Percentiles rank a stretch among this genome's conserved stretches.
Evolutionary conservation across 2,888 invertebrate genomes (phyloP).

Genomic region (Calliopum simillimum): DNA sequence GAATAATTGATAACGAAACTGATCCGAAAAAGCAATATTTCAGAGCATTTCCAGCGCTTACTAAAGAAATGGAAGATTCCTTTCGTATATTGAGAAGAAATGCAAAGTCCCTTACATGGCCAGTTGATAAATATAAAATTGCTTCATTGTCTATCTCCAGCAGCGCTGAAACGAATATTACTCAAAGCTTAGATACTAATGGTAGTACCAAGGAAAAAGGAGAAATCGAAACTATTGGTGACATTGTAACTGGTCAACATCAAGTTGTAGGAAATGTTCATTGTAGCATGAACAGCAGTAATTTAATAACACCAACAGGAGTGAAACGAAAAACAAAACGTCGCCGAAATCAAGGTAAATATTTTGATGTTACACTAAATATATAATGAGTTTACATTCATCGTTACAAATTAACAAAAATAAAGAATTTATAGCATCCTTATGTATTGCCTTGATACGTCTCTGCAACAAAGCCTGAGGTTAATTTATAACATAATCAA

Average conservation of each 20-base stretch:
- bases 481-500: no score
- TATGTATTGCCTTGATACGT: no score
- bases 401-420: neutral
- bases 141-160: constrained; percentile 52
- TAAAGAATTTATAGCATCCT: neutral
- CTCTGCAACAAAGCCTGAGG: no score
- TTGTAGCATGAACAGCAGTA: constrained; percentile 6
- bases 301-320: constrained; percentile 43
- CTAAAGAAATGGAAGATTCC: constrained; percentile 67
- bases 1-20: constrained; percentile 42
- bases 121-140: constrained; percentile 55
- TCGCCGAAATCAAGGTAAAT: constrained; percentile 59
- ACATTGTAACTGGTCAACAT: neutral
- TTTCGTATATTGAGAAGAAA: constrained; percentile 53
- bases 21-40: constrained; percentile 82
- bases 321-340: constrained; percentile 60
- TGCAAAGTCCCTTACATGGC: constrained; percentile 58
- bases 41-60: constrained; percentile 81
- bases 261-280: constrained; percentile 29
- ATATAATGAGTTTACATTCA: neutral
- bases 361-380: neutral
- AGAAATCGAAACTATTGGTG: constrained; percentile 7
- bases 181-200: neutral
- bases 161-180: constrained; percentile 41
- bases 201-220: constrained; percentile 3